These are phyloP conservation scores for Geopemphigus sp. DNA, from an alignment of 1,140 invertebrate genomes.

Conservation along the genomic window DNA sequence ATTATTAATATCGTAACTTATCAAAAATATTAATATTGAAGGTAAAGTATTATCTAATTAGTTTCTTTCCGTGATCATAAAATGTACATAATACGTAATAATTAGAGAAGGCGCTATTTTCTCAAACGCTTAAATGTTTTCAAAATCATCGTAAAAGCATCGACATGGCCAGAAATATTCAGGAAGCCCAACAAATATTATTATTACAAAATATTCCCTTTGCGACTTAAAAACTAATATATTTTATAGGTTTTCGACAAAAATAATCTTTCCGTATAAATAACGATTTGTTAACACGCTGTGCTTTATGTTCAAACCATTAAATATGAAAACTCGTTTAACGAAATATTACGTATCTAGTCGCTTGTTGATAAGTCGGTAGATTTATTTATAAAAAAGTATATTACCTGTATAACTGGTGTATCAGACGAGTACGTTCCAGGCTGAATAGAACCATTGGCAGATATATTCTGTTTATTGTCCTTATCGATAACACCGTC, in stretches of 20 bases:
- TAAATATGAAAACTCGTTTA: no score
- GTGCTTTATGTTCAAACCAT: no score
- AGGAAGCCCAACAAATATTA: neutral
- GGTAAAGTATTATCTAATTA: no score
- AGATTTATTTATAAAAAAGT: neutral
- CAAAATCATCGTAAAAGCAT: neutral
- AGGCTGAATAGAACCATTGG: conserved; percentile 63
- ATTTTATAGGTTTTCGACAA: no score
- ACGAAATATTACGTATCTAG: no score
- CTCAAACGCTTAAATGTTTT: conserved; percentile 2
- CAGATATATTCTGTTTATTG: conserved; percentile 58
- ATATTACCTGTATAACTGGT: conserved; percentile 61
- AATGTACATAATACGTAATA: neutral
- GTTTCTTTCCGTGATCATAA: no score
- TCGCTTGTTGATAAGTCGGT: no score
- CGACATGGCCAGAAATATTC: neutral
- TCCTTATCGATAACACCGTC: conserved; percentile 60
- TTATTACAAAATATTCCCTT: neutral
- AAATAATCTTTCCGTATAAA: no score
- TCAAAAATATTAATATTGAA: no score
- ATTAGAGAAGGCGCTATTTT: neutral
- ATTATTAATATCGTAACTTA: no score
- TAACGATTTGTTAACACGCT: no score
- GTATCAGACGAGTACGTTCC: conserved; percentile 63
- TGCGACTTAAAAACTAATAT: neutral